These are phyloP conservation scores for Nyctibius bracteatus DNA, from an alignment of 2,113 vertebrate genomes.

Conservation along the genomic window DNA sequence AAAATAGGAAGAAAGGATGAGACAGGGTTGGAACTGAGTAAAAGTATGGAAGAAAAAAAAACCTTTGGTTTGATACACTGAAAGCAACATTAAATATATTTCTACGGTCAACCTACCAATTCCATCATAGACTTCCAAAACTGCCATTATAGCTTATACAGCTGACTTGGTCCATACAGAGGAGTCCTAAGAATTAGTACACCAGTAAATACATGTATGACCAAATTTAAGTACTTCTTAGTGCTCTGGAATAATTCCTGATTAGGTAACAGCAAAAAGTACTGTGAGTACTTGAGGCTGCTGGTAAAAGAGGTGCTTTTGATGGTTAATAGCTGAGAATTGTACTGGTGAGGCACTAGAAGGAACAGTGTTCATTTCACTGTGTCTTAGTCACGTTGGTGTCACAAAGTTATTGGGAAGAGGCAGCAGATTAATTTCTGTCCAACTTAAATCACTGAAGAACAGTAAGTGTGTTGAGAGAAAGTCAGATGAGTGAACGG, in stretches of 20 bases:
- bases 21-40: not conserved
- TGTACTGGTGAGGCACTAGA: not conserved
- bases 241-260: not conserved
- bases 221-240: not conserved
- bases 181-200: not conserved
- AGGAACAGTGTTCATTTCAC: not conserved
- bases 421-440: not conserved
- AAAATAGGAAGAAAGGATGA: constrained; percentile 18
- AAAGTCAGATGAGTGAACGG: not conserved
- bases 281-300: not conserved
- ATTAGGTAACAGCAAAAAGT: not conserved
- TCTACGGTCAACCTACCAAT: not conserved
- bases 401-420: not conserved
- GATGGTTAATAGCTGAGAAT: not conserved
- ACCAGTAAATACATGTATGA: not conserved
- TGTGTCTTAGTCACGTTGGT: not conserved
- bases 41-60: not conserved
- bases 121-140: not conserved
- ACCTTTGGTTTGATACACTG: not conserved
- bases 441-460: not conserved
- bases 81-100: not conserved
- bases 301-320: not conserved
- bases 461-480: not conserved
- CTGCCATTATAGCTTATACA: not conserved
- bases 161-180: not conserved